Base-by-base conservation (phyloP, 2,113 vertebrate species). In the Menidia beryllina region DNA sequence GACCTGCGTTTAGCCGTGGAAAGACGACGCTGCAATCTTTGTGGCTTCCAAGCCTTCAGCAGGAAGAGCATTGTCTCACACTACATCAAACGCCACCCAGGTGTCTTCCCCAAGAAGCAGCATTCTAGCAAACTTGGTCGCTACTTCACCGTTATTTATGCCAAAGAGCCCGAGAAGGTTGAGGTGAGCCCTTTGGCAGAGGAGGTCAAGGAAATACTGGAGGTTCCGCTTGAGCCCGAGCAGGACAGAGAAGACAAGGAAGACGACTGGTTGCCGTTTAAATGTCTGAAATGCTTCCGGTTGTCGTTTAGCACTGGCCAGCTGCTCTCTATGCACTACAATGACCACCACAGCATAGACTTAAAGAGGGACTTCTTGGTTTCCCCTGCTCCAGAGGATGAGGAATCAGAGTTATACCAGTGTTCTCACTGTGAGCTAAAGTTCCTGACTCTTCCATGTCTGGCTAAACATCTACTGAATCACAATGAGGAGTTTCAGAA, bases 21-120 rank as follows among this genome's bases (percentile, higher is more conserved):
- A 74, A 96, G 93, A 70, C 95, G 96, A 52, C 96, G 93, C 80
- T 99, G 98, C 64, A 98, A 97, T 0, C 91, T 99, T 20, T 99
- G 97, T 49, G 88, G 94, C 59, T 99, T 99, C 85, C 98, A 98
- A 85, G 97, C 98, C 0, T 98, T 97, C 78, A 99, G 96, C 88
- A 97, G 97, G 89, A 99, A 99, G 53, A 98, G 98, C 66, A 98
- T 99, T 0, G 96, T 99, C 75, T 98, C 98, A 11, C 98, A 99
- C 86, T 99, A 99, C 88, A 98, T 99, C 90, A 99, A 99, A 87
- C 96, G 97, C 26, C 98, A 99, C 76, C 98, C 98, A 0, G 98
- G 98, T 38, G 97, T 99, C 66, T 98, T 99, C 88, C 98, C 98
- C 3, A 98, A 99, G 89, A 98, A 96, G 89, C 96, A 99, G 86